Evolutionary conservation across 2,797 vertebrate species (phyloP), one percentile per base, ranked within the genome.

Genomic region (Tamandua tetradactyla): DNA sequence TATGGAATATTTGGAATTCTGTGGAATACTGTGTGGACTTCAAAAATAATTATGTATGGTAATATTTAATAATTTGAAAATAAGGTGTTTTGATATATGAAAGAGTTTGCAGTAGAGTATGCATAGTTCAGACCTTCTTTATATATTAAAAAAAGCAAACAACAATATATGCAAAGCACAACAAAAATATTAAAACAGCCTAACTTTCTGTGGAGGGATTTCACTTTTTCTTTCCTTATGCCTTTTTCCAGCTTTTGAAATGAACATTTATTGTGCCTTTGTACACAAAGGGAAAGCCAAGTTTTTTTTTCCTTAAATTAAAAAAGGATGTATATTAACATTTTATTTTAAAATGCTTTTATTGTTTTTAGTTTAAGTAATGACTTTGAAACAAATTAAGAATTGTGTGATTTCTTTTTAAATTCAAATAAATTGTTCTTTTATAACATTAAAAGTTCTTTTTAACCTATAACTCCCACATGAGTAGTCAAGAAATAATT

Each of bases 401-500:
- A 89, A 57, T 64, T 69, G 8, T 40, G 6, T 76, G 30, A 55
- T 87, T 95, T 91, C 59, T 74, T 64, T 88, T 84, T 66, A 87
- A 94, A 84, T 94, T 85, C 82, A 92, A 93, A 86, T 35, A 9
- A 81, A 74, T 93, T 94, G 7, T 89, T 96, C 9, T 93, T 86
- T 75, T 55, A 7, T 76, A 84, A 30, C 22, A 89, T 87, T 90
- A 79, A 93, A 93, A 49, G 23, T 90, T 18, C 20, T 66, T 76
- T 88, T 87, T 94, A 74, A 93, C 52, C 17, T 94, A 30, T 72
- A 79, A 61, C 78, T 15, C 32, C 27, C 44, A 95, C 74, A 71
- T 27, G 25, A 37, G 13, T 27, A 55, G 13, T 81, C 93, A 64
- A 80, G 72, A 87, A 47, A 69, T 83, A 1, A 82, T 83, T 93